Conservation (phyloP, 2,888 invertebrate genomes). For the Harpalus rufipes region DNA sequence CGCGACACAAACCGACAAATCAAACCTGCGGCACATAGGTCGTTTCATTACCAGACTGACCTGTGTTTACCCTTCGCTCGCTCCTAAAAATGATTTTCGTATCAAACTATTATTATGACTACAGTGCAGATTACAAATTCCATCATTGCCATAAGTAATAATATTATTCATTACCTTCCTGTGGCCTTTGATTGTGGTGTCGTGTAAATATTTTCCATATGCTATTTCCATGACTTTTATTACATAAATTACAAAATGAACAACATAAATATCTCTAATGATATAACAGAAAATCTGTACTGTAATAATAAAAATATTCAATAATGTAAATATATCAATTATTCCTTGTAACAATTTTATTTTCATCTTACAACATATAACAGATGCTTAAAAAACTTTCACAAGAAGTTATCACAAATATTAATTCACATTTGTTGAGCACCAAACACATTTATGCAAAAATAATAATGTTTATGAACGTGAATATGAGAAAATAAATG, state of each 20-base stretch:
- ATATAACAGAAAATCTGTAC: slow-evolving; percentile 37
- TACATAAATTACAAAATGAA: slow-evolving; percentile 62
- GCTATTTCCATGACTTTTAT: slow-evolving; percentile 53
- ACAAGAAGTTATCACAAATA: slow-evolving; percentile 67
- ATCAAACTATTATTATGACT: slow-evolving; percentile 42
- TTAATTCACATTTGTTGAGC: slow-evolving; percentile 67
- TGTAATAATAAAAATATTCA: slow-evolving; percentile 45
- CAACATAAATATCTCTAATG: slow-evolving; percentile 57
- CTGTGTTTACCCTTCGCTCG: slow-evolving; percentile 60
- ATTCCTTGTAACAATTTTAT: slow-evolving; percentile 67
- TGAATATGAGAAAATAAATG: slow-evolving; percentile 53
- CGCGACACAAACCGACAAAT: slow-evolving; percentile 53
- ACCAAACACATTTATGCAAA: slow-evolving; percentile 67
- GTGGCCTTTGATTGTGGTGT: neutral
- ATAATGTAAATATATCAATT: slow-evolving; percentile 62
- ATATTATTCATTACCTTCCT: slow-evolving; percentile 3
- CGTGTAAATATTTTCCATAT: slow-evolving; percentile 38
- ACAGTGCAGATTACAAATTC: slow-evolving; percentile 23
- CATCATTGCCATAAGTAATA: neutral
- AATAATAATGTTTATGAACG: slow-evolving; percentile 60
- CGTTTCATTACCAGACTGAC: slow-evolving; percentile 53
- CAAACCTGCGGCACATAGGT: slow-evolving; percentile 30
- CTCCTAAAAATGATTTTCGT: slow-evolving; percentile 35
- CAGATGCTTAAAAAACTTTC: slow-evolving; percentile 67
- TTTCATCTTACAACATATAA: slow-evolving; percentile 66